Percentiles rank a stretch among this genome's conserved stretches.
These are phyloP conservation scores for Eupeodes corollae DNA, from an alignment of 1,140 invertebrate species.

Conservation along the genomic window DNA sequence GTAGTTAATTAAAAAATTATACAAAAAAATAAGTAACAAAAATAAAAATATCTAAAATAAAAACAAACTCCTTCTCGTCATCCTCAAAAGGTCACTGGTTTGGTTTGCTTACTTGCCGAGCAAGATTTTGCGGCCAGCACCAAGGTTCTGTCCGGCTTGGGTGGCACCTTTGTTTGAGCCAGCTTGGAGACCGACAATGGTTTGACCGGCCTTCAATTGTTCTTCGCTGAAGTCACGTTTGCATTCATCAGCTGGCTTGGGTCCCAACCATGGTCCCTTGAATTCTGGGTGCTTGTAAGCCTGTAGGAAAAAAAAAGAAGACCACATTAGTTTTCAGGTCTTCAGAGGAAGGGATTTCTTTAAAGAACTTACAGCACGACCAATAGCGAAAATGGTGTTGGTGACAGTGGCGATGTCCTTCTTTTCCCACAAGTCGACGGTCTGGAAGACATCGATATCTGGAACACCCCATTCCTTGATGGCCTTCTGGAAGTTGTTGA, in stretches of 20 bases:
- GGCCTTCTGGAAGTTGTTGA: conserved; percentile 86
- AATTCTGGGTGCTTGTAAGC: conserved; percentile 84
- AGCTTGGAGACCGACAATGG: conserved; percentile 85
- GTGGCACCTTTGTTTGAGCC: conserved; percentile 93
- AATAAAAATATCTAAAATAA: too few relatives aligned
- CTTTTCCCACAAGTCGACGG: conserved; percentile 87
- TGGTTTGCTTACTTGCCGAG: conserved; percentile 61
- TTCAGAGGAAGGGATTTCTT: background rate
- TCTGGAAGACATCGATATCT: conserved; percentile 91
- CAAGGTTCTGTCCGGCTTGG: conserved; percentile 85
- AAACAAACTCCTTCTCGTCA: too few relatives aligned
- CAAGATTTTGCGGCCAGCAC: conserved; percentile 80
- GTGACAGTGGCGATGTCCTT: conserved; percentile 91
- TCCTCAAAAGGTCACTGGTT: too few relatives aligned
- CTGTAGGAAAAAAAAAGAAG: conserved; percentile 39
- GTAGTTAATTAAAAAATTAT: too few relatives aligned
- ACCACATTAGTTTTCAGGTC: background rate
- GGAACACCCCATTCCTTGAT: conserved; percentile 79
- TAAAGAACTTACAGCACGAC: conserved; percentile 63
- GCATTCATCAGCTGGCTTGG: conserved; percentile 82
- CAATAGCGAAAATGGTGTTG: conserved; percentile 84
- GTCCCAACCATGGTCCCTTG: conserved; percentile 77
- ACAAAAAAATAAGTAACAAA: too few relatives aligned
- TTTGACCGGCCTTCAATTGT: conserved; percentile 79
- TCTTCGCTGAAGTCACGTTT: conserved; percentile 86